Percentiles rank a stretch among this genome's conserved stretches.
Conservation (phyloP, 2,113 vertebrate species). For the Lota lota region DNA sequence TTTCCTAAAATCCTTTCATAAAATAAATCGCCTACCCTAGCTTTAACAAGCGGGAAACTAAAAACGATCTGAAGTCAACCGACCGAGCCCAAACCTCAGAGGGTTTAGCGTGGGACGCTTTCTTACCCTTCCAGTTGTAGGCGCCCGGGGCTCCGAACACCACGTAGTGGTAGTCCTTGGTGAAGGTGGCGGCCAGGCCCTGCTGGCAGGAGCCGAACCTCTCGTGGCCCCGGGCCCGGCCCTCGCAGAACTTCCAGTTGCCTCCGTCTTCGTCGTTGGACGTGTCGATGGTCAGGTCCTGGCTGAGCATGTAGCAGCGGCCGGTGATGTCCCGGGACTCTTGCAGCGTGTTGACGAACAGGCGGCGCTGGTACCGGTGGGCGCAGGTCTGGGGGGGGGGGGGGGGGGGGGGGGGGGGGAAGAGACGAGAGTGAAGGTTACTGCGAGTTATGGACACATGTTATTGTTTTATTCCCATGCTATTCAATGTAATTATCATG, state of each 20-base stretch:
- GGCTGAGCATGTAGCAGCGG: constrained; percentile 90
- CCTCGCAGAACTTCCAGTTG: constrained; percentile 85
- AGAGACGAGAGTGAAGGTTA: no score
- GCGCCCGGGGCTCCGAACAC: constrained; percentile 94
- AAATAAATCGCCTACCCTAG: neutral
- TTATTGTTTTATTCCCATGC: no score
- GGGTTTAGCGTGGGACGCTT: neutral
- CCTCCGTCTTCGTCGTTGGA: constrained; percentile 78
- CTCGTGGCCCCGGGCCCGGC: constrained; percentile 82
- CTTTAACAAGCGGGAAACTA: neutral
- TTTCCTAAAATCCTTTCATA: neutral
- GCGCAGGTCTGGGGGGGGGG: constrained; percentile 82
- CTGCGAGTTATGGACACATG: no score
- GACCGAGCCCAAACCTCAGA: neutral
- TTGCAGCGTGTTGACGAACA: constrained; percentile 75
- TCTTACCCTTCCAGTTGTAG: constrained; percentile 95
- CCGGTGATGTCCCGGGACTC: constrained; percentile 87
- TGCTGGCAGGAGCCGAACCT: constrained; percentile 94
- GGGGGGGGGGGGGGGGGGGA: no score
- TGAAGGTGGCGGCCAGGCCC: constrained; percentile 91
- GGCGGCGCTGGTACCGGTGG: constrained; percentile 89
- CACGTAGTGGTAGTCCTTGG: constrained; percentile 89
- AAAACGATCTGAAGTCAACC: no score
- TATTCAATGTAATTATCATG: no score
- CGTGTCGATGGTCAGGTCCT: constrained; percentile 82